A percentile compares a stretch with the other conserved stretches of the same genome.
phyloP scores from a whole-genome alignment of 2,888 invertebrate species.

The Drosophila koepferae region DNA sequence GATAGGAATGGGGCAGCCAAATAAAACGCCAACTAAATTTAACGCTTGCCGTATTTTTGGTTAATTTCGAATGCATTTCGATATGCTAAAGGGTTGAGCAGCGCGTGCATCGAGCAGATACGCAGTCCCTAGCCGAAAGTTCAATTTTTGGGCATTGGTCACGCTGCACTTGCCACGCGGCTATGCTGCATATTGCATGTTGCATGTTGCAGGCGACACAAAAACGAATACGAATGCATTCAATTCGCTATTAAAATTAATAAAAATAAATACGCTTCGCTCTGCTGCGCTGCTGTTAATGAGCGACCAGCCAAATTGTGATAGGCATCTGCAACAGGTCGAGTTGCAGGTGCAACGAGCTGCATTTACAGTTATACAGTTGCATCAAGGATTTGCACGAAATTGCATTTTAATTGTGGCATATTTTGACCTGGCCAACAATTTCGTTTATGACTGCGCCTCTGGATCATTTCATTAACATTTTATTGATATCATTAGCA shows the following conservation, averaged over 20 bases:
- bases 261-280: constrained; percentile 59
- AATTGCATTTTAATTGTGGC: constrained; percentile 72
- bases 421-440: constrained; percentile 9
- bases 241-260: constrained; percentile 69
- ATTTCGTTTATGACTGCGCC: constrained; percentile 6
- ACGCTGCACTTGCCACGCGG: constrained; percentile 49
- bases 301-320: constrained; percentile 54
- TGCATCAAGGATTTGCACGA: constrained; percentile 60
- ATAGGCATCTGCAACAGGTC: constrained; percentile 64
- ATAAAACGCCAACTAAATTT: constrained; percentile 32
- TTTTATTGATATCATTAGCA: constrained; percentile 56
- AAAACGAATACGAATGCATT: constrained; percentile 4
- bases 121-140: constrained; percentile 15
- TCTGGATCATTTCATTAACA: constrained; percentile 27
- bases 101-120: constrained; percentile 24
- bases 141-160: constrained; percentile 56
- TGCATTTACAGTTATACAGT: constrained; percentile 29
- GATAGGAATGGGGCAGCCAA: constrained; percentile 24
- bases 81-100: constrained; percentile 34
- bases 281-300: constrained; percentile 59
- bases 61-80: constrained; percentile 40
- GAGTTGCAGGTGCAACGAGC: constrained; percentile 49
- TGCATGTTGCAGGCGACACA: constrained; percentile 49
- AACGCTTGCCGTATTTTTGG: constrained; percentile 54
- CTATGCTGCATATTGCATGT: constrained; percentile 16